Evolutionary conservation across 2,797 vertebrate genomes (phyloP).

Genomic region (Picus viridis): DNA sequence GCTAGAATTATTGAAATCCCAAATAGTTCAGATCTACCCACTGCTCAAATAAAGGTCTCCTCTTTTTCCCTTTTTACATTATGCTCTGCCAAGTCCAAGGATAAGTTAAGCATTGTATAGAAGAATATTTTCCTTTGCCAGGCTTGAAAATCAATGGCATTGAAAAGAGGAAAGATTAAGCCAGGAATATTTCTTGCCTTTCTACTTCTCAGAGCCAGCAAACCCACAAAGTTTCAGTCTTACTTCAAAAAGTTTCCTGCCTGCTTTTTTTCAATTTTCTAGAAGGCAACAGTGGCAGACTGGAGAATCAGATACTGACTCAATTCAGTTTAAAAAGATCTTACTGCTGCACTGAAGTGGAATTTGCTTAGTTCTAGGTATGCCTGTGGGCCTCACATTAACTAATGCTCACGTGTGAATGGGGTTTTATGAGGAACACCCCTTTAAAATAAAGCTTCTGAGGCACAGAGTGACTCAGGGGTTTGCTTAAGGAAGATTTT

Average conservation of each 20-base stretch:
- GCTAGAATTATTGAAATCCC: not conserved
- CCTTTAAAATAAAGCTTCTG: not conserved
- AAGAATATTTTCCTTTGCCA: not conserved
- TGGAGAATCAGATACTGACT: accelerated
- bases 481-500: not conserved
- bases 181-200: not conserved
- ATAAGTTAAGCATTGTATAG: not conserved
- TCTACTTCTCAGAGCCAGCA: not conserved
- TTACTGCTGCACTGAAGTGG: not conserved
- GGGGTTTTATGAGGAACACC: not conserved
- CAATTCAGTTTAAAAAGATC: not conserved
- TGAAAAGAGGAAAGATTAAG: not conserved
- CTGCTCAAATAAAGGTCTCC: not conserved
- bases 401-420: accelerated
- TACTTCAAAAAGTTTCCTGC: not conserved
- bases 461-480: not conserved
- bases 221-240: not conserved
- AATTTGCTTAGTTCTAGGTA: not conserved
- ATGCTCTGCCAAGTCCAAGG: not conserved
- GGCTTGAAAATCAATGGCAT: not conserved
- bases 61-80: not conserved
- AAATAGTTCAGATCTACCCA: not conserved
- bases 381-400: not conserved
- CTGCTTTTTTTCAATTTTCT: not conserved
- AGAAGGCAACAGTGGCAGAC: not conserved